phyloP scores from a whole-genome alignment of 2,113 vertebrate species.

The Megaleporinus macrocephalus region DNA sequence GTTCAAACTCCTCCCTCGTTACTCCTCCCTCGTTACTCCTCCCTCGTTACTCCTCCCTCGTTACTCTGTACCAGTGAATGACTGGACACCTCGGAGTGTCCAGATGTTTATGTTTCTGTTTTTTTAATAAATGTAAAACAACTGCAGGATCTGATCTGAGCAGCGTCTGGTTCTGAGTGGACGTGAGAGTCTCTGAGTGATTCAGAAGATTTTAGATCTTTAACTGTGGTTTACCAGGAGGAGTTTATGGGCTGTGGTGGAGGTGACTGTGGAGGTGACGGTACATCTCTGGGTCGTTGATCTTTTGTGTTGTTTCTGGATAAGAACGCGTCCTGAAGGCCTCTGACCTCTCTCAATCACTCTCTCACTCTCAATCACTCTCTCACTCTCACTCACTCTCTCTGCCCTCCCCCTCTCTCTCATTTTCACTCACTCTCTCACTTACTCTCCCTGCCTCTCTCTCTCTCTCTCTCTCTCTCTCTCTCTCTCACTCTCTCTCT shows the following conservation, averaged over 20 bases:
- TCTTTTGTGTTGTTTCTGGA: conserved; percentile 36
- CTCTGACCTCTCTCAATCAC: not conserved
- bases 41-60: too few relatives aligned
- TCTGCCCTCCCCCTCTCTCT: not conserved
- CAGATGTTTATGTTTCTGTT: not conserved
- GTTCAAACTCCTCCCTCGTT: too few relatives aligned
- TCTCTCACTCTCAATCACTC: too few relatives aligned
- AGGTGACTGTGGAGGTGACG: conserved; percentile 39
- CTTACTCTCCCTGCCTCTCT: too few relatives aligned
- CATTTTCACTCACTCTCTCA: too few relatives aligned
- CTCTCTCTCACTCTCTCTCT: too few relatives aligned
- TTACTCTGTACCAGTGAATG: not conserved
- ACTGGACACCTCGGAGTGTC: not conserved
- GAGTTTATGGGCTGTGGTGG: not conserved
- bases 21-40: too few relatives aligned
- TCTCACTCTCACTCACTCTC: too few relatives aligned
- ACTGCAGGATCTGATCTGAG: not conserved
- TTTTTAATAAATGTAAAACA: conserved; percentile 55
- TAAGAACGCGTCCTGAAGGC: conserved; percentile 18
- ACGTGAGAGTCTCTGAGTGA: not conserved
- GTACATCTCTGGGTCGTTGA: conserved; percentile 23
- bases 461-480: too few relatives aligned
- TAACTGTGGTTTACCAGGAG: conserved; percentile 8
- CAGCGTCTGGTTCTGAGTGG: not conserved
- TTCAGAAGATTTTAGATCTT: not conserved